phyloP scores from a whole-genome alignment of 2,113 vertebrate species.

The Jaculus jaculus region DNA sequence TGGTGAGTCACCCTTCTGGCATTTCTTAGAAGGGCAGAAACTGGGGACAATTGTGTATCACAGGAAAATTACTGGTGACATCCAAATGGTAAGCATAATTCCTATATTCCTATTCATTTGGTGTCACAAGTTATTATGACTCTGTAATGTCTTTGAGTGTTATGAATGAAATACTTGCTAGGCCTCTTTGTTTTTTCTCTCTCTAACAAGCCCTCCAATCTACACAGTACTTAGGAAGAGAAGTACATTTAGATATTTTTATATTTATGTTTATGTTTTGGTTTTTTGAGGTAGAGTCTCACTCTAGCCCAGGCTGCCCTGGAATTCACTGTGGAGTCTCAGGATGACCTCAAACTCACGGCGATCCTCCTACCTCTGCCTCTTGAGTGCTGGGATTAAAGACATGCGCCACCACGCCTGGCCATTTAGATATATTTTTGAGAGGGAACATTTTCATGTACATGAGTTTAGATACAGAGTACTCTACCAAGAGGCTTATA shows the following conservation, averaged over 20 bases:
- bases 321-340: too few relatives aligned
- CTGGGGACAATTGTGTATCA: background rate
- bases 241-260: background rate
- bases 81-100: background rate
- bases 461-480: background rate
- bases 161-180: background rate
- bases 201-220: background rate
- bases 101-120: background rate
- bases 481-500: background rate
- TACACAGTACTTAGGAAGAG: background rate
- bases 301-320: too few relatives aligned
- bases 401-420: too few relatives aligned
- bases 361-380: too few relatives aligned
- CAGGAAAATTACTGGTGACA: background rate
- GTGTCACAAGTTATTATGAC: background rate
- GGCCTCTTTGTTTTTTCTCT: background rate
- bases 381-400: too few relatives aligned
- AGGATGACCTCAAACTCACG: too few relatives aligned
- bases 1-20: background rate
- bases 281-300: too few relatives aligned
- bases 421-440: constrained; percentile 5
- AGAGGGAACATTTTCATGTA: background rate
- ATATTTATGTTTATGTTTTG: too few relatives aligned
- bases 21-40: constrained; percentile 13
- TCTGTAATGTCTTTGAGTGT: background rate